Conservation (phyloP, 2,888 invertebrate genomes). For the Lordiphosa andalusiaca region DNA sequence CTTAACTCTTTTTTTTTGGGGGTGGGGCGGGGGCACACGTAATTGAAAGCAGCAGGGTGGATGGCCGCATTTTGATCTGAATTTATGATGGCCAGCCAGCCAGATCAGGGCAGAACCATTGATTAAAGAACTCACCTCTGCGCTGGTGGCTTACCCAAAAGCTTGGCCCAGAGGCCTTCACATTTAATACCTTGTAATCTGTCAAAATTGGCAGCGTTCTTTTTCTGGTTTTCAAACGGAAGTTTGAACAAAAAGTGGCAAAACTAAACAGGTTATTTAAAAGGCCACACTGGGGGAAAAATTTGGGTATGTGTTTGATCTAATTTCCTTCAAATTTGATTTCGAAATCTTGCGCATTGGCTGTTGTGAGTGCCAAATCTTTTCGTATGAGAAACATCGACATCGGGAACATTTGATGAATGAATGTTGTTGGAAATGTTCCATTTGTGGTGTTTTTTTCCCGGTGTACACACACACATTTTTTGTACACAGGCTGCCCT, state of each 20-base stretch:
- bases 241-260: constrained; percentile 52
- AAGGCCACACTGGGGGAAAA: constrained; percentile 10
- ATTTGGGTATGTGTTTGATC: background rate
- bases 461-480: too few relatives aligned
- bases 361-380: background rate
- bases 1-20: constrained; percentile 19
- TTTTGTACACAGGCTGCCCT: background rate
- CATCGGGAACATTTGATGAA: too few relatives aligned
- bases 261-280: constrained; percentile 65
- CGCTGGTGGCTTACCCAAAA: constrained; percentile 51
- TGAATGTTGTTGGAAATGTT: too few relatives aligned
- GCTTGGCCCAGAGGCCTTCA: constrained; percentile 20
- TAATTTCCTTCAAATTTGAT: too few relatives aligned
- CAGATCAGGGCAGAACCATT: constrained; percentile 50
- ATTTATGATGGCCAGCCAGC: constrained; percentile 53
- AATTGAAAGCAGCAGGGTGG: constrained; percentile 72
- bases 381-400: too few relatives aligned
- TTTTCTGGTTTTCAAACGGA: constrained; percentile 48
- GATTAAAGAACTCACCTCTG: constrained; percentile 51
- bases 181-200: constrained; percentile 66
- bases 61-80: constrained; percentile 12
- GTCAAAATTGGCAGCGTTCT: constrained; percentile 65
- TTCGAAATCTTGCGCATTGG: background rate
- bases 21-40: constrained; percentile 39
- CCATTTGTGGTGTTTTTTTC: background rate